These are phyloP conservation scores for Daboia siamensis DNA, from an alignment of 2,113 vertebrate species.

Conservation along the genomic window DNA sequence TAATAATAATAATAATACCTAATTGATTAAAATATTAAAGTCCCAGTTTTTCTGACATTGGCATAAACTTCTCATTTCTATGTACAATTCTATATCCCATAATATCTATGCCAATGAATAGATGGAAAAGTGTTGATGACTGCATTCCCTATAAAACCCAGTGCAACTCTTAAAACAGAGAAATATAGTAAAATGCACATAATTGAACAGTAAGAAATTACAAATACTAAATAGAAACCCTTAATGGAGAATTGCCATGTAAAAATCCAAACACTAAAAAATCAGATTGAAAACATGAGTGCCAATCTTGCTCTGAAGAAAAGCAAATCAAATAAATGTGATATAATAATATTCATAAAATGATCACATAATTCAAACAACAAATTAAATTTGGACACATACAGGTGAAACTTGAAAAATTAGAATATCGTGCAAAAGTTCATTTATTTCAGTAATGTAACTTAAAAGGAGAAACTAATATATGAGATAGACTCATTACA, in stretches of 20 bases:
- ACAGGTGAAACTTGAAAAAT: too few species aligned
- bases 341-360: too few species aligned
- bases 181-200: neutral
- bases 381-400: too few species aligned
- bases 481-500: too few species aligned
- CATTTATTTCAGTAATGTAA: too few species aligned
- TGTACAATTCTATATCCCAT: neutral
- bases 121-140: neutral
- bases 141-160: neutral
- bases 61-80: neutral
- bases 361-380: too few species aligned
- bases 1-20: neutral
- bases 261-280: neutral
- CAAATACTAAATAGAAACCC: neutral
- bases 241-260: neutral
- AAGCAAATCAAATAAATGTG: neutral
- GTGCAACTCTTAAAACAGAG: neutral
- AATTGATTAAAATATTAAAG: neutral
- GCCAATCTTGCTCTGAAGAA: neutral
- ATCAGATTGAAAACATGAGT: neutral
- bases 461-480: too few species aligned
- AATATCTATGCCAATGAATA: neutral
- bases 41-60: too few species aligned
- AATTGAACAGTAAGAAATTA: neutral
- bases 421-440: too few species aligned